These are phyloP conservation scores for Drosophila rubida DNA, from an alignment of 2,888 invertebrate species.

Conservation along the genomic window DNA sequence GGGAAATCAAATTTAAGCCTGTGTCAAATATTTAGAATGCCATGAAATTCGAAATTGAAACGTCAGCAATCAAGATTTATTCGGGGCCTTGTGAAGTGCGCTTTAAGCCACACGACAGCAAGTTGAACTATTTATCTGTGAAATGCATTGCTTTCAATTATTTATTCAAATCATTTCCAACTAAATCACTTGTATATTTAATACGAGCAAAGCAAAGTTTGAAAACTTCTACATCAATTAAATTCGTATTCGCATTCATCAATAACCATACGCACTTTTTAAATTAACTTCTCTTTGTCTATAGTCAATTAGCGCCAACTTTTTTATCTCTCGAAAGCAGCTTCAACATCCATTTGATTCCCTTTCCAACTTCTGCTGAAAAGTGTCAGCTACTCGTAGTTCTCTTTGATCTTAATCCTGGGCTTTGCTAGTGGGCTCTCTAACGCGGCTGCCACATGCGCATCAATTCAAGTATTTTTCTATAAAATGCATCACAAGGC, in stretches of 20 bases:
- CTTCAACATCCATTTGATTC: too few species aligned
- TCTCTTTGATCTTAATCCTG: background rate
- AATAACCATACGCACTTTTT: too few species aligned
- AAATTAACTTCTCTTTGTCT: too few species aligned
- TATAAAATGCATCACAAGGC: too few species aligned
- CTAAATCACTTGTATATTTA: background rate
- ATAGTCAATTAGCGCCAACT: background rate
- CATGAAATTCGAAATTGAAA: background rate
- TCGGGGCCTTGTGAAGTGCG: background rate
- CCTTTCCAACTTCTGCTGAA: background rate
- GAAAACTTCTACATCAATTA: too few species aligned
- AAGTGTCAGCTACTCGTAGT: background rate
- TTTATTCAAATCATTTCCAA: background rate
- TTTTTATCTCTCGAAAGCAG: too few species aligned
- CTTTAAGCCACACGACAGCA: background rate
- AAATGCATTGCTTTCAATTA: background rate
- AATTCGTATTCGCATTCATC: too few species aligned
- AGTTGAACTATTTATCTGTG: background rate
- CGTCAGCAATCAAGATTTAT: background rate
- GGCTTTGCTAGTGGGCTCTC: conserved; percentile 8
- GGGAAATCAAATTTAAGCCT: conserved; percentile 31
- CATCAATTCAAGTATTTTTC: too few species aligned
- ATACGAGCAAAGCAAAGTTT: too few species aligned
- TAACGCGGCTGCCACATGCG: background rate
- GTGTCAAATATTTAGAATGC: background rate